Base-by-base conservation (phyloP, 2,888 invertebrate genomes). In the Ophonus ardosiacus region DNA sequence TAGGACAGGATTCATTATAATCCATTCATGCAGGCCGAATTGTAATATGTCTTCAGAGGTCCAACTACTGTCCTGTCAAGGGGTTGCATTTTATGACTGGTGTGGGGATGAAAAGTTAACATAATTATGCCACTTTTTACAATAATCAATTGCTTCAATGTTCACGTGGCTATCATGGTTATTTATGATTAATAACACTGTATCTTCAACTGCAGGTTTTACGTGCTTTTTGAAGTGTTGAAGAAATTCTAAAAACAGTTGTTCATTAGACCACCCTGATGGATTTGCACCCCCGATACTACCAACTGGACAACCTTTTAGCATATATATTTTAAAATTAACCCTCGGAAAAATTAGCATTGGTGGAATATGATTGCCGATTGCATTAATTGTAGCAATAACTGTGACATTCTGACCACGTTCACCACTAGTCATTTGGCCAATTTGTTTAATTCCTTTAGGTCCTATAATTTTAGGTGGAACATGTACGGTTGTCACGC, bases 81-180 rank as follows among this genome's bases (percentile, higher is more conserved):
- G 4, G 87, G 88, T 81, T 88, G 88, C 61, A 88, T 65, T 40
- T 87, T 86, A 80, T 88, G 87, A 51, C 86, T 87, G 51, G 86
- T 59, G 59, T 59, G 59, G 6, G 59, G 59, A 59, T 59, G 59
- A 59, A 59, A 59, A 17, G 59, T 87, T 57, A 86, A 85, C 85
- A 87, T 87, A 87, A 86, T 85, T 81, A 86, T 88, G 43, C 87
- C 88, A 86, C 86, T 88, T 88, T 86, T 74, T 59, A 81, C 88
- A 87, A 74, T 87, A 86, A 1, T 88, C 86, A 79, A 89, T 87
- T 7, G 87, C 87, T 1, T 88, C 87, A 76, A 89, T 87, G 10
- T 88, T 87, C n/a, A 89, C 87, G 86, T 89, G 89, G 1, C 88
- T 88, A 61, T 89, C 89, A 76, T 89, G 89, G 81, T 89, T 89